Evolutionary conservation across 92 coral and sea anemone genomes (phyloP).

Genomic region (Siderastrea radians): DNA sequence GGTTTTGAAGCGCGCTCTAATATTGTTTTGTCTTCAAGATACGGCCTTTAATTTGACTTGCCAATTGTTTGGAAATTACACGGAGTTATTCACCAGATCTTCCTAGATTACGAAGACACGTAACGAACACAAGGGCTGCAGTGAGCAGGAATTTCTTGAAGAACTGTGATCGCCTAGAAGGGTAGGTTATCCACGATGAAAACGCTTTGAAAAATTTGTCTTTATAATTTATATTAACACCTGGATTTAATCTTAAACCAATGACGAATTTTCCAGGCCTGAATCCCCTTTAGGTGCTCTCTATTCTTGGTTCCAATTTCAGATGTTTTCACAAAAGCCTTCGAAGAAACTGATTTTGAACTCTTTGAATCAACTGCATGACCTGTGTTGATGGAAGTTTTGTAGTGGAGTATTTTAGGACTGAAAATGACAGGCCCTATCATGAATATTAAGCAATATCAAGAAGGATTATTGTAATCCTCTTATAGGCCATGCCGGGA

Average conservation of each 20-base stretch:
- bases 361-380: neutral
- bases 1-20: neutral
- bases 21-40: constrained; percentile 12
- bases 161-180: neutral
- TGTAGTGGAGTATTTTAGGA: neutral
- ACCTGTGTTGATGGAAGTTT: neutral
- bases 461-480: constrained; percentile 48
- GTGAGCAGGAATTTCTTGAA: too few species aligned
- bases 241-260: neutral
- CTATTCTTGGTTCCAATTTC: neutral
- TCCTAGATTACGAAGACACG: neutral
- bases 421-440: neutral
- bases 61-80: neutral
- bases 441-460: constrained; percentile 30
- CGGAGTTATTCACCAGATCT: neutral
- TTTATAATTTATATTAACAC: neutral
- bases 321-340: neutral
- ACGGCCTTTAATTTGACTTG: constrained; percentile 2
- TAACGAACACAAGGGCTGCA: neutral
- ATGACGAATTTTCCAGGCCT: neutral
- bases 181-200: neutral
- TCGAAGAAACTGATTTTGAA: neutral
- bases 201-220: neutral
- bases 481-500: constrained; percentile 12
- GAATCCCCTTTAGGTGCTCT: neutral